Base-by-base conservation (phyloP, 2,113 vertebrate genomes). In the Chrysochloris asiatica region DNA sequence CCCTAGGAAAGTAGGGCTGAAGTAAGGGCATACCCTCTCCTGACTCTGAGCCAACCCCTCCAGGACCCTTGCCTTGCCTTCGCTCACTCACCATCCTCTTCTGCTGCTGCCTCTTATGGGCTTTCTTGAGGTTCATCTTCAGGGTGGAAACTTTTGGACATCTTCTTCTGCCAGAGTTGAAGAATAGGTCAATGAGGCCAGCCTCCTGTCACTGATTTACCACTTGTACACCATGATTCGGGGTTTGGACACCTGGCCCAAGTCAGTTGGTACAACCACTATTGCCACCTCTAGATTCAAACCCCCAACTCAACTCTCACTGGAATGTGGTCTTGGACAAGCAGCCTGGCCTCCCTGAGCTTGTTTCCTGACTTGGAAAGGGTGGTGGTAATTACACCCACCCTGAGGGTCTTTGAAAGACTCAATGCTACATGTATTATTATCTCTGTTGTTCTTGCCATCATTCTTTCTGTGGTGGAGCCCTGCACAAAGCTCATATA, bases 41-140 rank as follows among this genome's bases (percentile, higher is more conserved):
- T n/a, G n/a, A n/a, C n/a, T n/a, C n/a, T n/a, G n/a, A n/a, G n/a
- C n/a, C n/a, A n/a, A n/a, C n/a, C n/a, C n/a, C n/a, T n/a, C n/a
- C n/a, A n/a, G n/a, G n/a, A n/a, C n/a, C n/a, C n/a, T n/a, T n/a
- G n/a, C n/a, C n/a, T n/a, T n/a, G n/a, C n/a, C n/a, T 47, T 50
- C 59, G 67, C 73, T 22, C 5, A 91, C 98, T 97, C 96, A 98
- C 98, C 98, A 98, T 97, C 94, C 99, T 98, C 94, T 98, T 98
- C 97, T 99, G 98, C 94, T 98, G 98, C 97, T 99, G 98, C 87
- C 98, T 96, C 94, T 98, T 98, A 97, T 98, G 98, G 48, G 98
- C 98, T 82, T 98, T 98, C 93, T 99, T 98, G 0, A 98, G 98
- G 95, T 98, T 99, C 82, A 98, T 98, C 93, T 99, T 98, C 91